A percentile compares a stretch with the other conserved stretches of the same genome.
phyloP scores from a whole-genome alignment of 2,797 vertebrate genomes.

The Eptatretus atami region DNA sequence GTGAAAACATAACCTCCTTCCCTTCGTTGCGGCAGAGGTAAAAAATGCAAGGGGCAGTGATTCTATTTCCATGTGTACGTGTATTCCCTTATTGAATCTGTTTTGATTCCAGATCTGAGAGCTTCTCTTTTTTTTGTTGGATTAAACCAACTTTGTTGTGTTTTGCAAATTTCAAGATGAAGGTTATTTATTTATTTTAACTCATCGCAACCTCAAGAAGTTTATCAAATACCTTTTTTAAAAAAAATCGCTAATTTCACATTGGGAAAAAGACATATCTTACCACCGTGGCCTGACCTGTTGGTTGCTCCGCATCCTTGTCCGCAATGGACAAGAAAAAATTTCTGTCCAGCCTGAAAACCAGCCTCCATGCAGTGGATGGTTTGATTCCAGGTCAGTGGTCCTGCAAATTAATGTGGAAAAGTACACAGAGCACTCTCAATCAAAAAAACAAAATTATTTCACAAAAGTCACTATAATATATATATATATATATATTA shows the following conservation, averaged over 20 bases:
- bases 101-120: not conserved
- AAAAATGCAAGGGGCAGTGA: not conserved
- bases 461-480: not conserved
- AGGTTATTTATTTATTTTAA: not conserved
- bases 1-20: too few species aligned
- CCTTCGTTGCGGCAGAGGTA: too few species aligned
- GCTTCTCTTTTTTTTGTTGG: not conserved
- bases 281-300: conserved; percentile 40
- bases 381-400: conserved; percentile 51
- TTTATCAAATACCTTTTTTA: not conserved
- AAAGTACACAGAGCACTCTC: not conserved
- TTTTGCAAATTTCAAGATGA: not conserved
- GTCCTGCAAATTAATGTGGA: conserved; percentile 17
- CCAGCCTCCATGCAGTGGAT: conserved; percentile 47
- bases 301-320: conserved; percentile 80
- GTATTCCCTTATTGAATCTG: not conserved
- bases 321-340: conserved; percentile 72
- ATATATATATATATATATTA: too few species aligned
- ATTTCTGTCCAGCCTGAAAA: conserved; percentile 74
- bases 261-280: conserved; percentile 12
- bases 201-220: conserved; percentile 8
- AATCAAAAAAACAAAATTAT: not conserved
- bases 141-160: not conserved
- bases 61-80: not conserved
- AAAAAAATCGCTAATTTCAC: conserved; percentile 2